These are phyloP conservation scores for Ciconia maguari DNA, from an alignment of 2,113 vertebrate genomes.

Conservation along the genomic window DNA sequence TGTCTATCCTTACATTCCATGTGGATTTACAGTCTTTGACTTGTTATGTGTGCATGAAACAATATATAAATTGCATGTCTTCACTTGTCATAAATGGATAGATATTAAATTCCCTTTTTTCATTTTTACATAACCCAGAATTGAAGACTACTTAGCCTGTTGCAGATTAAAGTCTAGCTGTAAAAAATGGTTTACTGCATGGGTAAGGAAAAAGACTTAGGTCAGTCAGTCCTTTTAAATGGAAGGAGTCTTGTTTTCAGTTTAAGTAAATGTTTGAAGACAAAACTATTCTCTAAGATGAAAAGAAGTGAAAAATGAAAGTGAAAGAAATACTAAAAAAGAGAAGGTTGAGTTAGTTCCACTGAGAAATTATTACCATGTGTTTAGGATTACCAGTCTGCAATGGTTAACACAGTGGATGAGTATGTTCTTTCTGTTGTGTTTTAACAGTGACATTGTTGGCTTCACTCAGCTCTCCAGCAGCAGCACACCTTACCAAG, in stretches of 20 bases:
- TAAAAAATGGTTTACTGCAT: neutral
- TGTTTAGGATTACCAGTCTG: neutral
- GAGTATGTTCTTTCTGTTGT: slow-evolving; percentile 16
- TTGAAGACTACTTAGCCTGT: neutral
- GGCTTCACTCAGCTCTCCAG: slow-evolving; percentile 87
- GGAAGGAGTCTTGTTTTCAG: neutral
- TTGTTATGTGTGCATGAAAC: neutral
- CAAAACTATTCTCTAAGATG: neutral
- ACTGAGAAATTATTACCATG: neutral
- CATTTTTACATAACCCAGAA: neutral
- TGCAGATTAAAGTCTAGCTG: neutral
- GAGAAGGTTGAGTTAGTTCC: neutral
- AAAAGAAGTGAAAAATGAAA: too few species aligned
- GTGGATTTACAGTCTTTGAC: neutral
- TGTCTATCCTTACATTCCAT: neutral
- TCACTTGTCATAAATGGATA: neutral
- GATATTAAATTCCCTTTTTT: neutral
- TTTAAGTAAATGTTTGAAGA: neutral
- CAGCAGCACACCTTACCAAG: slow-evolving; percentile 81
- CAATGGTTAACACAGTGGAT: neutral
- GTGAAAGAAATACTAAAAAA: neutral
- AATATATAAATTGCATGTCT: neutral
- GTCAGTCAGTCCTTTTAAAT: neutral
- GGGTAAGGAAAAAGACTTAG: neutral
- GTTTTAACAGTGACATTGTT: slow-evolving; percentile 80